phyloP scores from a whole-genome alignment of 2,888 invertebrate species.

The Drosophila anomelani region DNA sequence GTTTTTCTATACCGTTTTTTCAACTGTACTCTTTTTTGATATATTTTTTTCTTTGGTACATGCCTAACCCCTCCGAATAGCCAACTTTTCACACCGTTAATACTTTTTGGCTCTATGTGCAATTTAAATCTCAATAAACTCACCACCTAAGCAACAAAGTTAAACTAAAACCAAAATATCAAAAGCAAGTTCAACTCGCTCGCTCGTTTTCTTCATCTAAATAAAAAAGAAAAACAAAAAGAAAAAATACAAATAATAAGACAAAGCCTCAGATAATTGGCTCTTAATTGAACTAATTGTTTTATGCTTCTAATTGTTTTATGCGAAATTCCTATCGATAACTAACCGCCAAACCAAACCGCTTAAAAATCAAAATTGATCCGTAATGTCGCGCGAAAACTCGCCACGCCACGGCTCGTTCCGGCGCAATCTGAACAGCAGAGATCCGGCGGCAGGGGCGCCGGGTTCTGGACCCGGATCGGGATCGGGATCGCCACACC shows the following conservation, averaged over 20 bases:
- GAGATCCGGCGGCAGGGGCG: slow-evolving; percentile 51
- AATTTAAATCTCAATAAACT: slow-evolving; percentile 66
- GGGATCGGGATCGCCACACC: slow-evolving; percentile 69
- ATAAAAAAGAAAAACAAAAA: slow-evolving; percentile 26
- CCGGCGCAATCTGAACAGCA: slow-evolving; percentile 73
- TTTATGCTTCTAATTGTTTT: slow-evolving; percentile 79
- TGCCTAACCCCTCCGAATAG: slow-evolving; percentile 66
- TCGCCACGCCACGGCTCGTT: slow-evolving; percentile 83
- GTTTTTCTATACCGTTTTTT: slow-evolving; percentile 57
- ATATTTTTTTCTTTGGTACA: slow-evolving; percentile 46
- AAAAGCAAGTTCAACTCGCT: slow-evolving; percentile 66
- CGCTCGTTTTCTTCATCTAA: slow-evolving; percentile 76
- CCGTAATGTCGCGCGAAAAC: slow-evolving; percentile 83
- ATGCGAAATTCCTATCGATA: slow-evolving; percentile 68
- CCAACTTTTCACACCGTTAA: slow-evolving; percentile 69
- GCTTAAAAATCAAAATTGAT: slow-evolving; percentile 31
- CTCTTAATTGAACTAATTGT: slow-evolving; percentile 70
- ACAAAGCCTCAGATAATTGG: slow-evolving; percentile 60
- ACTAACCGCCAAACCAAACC: slow-evolving; percentile 42
- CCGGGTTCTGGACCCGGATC: slow-evolving; percentile 42
- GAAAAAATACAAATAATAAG: slow-evolving; percentile 21
- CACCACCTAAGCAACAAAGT: slow-evolving; percentile 58
- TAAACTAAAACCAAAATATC: slow-evolving; percentile 48
- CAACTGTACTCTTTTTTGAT: slow-evolving; percentile 35
- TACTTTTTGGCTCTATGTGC: slow-evolving; percentile 78